These are phyloP conservation scores for Euphydryas editha DNA, from an alignment of 2,888 invertebrate species.

Conservation along the genomic window DNA sequence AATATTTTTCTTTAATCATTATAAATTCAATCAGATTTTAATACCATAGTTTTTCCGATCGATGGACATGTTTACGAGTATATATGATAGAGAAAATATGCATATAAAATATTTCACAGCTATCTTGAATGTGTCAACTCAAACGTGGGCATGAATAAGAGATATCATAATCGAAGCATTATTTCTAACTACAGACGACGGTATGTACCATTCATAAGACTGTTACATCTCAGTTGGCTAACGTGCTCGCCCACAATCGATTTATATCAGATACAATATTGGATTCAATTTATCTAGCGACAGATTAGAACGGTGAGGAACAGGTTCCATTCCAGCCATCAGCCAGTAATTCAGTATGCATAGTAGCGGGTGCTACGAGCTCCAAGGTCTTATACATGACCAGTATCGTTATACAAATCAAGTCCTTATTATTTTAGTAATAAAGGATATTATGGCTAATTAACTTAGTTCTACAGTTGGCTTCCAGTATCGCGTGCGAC, in stretches of 20 bases:
- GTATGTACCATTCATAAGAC: conserved; percentile 21
- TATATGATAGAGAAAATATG: not conserved
- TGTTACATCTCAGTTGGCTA: conserved; percentile 26
- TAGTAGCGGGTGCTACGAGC: conserved; percentile 36
- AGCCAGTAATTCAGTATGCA: conserved; percentile 36
- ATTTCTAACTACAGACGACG: conserved; percentile 21
- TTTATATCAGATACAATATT: conserved; percentile 32
- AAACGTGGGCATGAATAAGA: conserved; percentile 19
- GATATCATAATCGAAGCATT: conserved; percentile 22
- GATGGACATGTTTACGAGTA: not conserved
- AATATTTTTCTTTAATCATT: no score
- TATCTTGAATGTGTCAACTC: conserved; percentile 18
- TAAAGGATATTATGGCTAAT: not conserved
- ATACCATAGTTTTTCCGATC: not conserved
- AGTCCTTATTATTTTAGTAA: conserved; percentile 8
- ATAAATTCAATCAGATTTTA: no score
- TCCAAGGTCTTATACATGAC: conserved; percentile 27
- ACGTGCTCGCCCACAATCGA: conserved; percentile 30
- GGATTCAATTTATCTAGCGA: conserved; percentile 35
- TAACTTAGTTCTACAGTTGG: not conserved
- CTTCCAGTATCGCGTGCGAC: conserved; percentile 29
- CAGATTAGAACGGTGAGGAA: conserved; percentile 35
- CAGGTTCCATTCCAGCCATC: conserved; percentile 38
- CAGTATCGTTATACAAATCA: conserved; percentile 1
- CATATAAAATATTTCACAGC: not conserved